A percentile compares a stretch with the other conserved stretches of the same genome.
Evolutionary conservation across 2,113 vertebrate species (phyloP).

Genomic region (Perca schrenkii): DNA sequence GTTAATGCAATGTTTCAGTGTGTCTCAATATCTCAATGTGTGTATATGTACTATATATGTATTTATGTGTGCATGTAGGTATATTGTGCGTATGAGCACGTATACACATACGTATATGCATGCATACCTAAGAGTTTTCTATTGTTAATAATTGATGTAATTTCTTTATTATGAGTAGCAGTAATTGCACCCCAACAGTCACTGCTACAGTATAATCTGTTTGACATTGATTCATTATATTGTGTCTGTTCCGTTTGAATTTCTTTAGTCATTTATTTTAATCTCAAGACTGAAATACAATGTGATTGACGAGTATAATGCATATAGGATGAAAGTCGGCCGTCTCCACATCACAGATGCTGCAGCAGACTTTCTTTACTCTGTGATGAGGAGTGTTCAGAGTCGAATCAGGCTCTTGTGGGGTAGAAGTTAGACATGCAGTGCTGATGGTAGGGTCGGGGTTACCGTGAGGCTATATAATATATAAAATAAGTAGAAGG

Average conservation of each 20-base stretch:
- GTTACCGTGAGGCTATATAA: constrained; percentile 4
- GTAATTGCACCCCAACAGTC: not conserved
- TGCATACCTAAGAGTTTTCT: not conserved
- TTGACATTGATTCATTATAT: not conserved
- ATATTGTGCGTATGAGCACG: not conserved
- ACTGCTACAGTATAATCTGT: not conserved
- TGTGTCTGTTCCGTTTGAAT: not conserved
- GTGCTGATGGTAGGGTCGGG: constrained; percentile 11
- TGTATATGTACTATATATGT: not conserved
- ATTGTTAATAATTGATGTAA: not conserved
- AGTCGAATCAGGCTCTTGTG: not conserved
- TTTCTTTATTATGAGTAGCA: not conserved
- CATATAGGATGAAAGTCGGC: not conserved
- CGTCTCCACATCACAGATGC: not conserved
- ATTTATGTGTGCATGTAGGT: not conserved
- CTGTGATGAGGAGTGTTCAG: not conserved
- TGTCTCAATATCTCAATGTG: not conserved
- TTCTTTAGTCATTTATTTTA: not conserved
- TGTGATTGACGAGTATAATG: not conserved
- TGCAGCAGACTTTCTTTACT: not conserved
- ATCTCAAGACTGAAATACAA: not conserved
- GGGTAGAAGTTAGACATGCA: not conserved
- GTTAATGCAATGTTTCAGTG: too few species aligned
- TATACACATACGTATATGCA: not conserved
- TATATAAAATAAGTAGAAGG: constrained; percentile 6